Percentiles rank a stretch among this genome's conserved stretches.
Evolutionary conservation across 2,797 vertebrate genomes (phyloP).

Genomic region (Coracias cyanogaster): DNA sequence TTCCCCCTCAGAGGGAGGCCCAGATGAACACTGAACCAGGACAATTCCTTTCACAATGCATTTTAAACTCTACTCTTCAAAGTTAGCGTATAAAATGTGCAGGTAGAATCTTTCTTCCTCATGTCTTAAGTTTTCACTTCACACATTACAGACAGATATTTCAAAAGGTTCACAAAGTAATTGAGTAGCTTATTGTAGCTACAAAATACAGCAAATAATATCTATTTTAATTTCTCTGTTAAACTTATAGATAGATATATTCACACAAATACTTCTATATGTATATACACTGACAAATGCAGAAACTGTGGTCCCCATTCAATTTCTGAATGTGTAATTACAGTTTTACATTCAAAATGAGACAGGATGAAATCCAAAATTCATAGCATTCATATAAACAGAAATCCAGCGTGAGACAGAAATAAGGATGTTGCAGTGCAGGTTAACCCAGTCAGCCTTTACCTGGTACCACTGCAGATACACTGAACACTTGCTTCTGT

Average conservation of each 20-base stretch:
- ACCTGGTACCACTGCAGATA: rapidly evolving
- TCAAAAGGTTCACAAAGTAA: background rate
- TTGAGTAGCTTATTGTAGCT: background rate
- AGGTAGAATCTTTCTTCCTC: background rate
- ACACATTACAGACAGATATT: background rate
- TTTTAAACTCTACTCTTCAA: background rate
- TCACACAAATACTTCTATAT: background rate
- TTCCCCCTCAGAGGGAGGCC: background rate
- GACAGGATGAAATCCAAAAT: background rate
- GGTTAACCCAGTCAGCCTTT: background rate
- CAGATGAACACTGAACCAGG: background rate
- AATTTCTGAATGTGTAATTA: background rate
- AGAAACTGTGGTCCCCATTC: background rate
- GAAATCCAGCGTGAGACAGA: background rate
- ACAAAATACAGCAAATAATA: background rate
- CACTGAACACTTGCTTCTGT: background rate
- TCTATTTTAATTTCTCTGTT: background rate
- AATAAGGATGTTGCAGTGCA: background rate
- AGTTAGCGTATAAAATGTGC: background rate
- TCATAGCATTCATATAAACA: background rate
- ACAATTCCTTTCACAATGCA: background rate
- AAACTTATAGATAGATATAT: background rate
- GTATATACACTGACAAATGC: background rate
- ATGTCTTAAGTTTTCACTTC: background rate
- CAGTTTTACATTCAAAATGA: background rate